These are phyloP conservation scores for Papilio glaucus DNA, from an alignment of 1,140 invertebrate species.

Conservation along the genomic window DNA sequence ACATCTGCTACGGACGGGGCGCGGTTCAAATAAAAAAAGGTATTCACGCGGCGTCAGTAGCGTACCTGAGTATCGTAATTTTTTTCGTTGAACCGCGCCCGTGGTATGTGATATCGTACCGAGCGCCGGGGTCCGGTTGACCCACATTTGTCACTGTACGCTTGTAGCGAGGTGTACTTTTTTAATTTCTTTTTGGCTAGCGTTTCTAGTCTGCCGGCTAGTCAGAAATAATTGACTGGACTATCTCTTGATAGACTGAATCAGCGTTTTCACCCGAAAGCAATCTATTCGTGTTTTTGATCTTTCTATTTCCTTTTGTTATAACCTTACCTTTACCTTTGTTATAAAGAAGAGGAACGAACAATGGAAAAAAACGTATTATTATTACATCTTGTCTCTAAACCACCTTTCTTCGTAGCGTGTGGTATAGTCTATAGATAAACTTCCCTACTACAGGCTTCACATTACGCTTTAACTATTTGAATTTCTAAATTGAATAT, in stretches of 20 bases:
- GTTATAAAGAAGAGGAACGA: too few species aligned
- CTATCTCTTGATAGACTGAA: slow-evolving; percentile 21
- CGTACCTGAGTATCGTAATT: slow-evolving; percentile 22
- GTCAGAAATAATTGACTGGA: slow-evolving; percentile 8
- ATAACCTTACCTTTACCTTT: too few species aligned
- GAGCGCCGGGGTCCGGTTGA: background rate
- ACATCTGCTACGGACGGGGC: slow-evolving; percentile 17
- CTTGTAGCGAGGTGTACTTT: background rate
- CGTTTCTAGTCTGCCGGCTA: slow-evolving; percentile 10
- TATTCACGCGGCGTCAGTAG: background rate
- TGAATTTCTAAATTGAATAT: slow-evolving; percentile 25
- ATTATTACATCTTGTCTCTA: too few species aligned
- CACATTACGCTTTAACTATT: slow-evolving; percentile 8
- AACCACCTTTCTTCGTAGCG: too few species aligned
- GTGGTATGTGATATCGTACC: slow-evolving; percentile 8
- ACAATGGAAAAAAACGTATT: too few species aligned
- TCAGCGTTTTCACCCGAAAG: background rate
- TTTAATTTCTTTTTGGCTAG: slow-evolving; percentile 1
- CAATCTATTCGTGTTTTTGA: background rate
- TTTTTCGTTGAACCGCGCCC: background rate
- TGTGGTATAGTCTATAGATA: too few species aligned
- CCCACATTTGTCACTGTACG: slow-evolving; percentile 23
- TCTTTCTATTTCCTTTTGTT: background rate
- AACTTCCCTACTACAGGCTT: background rate
- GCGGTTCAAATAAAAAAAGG: slow-evolving; percentile 26